Evolutionary conservation across 2,797 vertebrate genomes (phyloP), one percentile per base, ranked within the genome.

Genomic region (Typhlichthys eigenmanni): DNA sequence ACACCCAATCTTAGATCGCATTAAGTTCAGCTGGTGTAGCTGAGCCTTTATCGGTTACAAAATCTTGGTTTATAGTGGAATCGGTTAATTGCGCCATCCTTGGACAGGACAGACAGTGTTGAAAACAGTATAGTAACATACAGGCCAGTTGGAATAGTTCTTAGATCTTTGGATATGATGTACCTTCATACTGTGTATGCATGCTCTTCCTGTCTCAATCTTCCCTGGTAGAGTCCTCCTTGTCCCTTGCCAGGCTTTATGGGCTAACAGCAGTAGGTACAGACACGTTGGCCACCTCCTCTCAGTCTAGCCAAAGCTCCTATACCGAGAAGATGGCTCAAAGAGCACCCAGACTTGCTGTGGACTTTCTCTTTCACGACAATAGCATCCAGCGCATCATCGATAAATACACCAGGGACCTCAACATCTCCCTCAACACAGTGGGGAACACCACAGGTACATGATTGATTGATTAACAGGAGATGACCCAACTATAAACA

Each of bases 351-450:
- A 49, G 0, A 51, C 32, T 1, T 5, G 51, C 62, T 2, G 52
- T 61, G 0, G 68, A 71, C 3, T 57, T 78, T 1, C 32, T 81
- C 38, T 80, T 87, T 17, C 74, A 59, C 8, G 81, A 75, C 55
- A 78, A 66, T 58, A 83, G 79, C 61, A 76, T 88, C 64, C 89
- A 93, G 75, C 66, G 84, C 19, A 86, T 93, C 48, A 86, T 90
- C 17, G 82, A 92, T 53, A 86, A 73, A 72, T 82, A 90, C 66
- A 85, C 83, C 19, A 86, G 68, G 58, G 92, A 92, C 72, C 80
- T 93, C 7, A 79, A 84, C 66, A 9, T 82, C 51, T 92, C 79
- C 53, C 85, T 89, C 3, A 83, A 80, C 70, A 69, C 66, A 1
- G 67, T 59, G 1, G 48, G 72, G 3, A 68, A 0, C 57, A 79